Percentiles rank a stretch among this genome's conserved stretches.
These are phyloP conservation scores for Monochamus alternatus DNA, from an alignment of 2,888 invertebrate species.

Conservation along the genomic window DNA sequence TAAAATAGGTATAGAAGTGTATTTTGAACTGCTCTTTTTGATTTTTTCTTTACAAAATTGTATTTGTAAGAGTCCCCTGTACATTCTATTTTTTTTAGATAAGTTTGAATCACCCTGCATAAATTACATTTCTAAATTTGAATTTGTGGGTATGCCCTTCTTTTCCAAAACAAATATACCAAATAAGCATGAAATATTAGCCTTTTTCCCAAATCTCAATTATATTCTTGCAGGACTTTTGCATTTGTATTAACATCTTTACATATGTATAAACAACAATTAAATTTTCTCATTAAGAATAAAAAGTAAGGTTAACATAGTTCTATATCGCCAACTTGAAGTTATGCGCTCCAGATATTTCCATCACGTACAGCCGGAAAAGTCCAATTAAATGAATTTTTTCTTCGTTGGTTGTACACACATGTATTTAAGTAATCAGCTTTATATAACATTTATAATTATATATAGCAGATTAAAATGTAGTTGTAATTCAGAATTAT, in stretches of 20 bases:
- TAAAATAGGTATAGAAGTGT: too few species aligned
- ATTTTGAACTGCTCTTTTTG: too few species aligned
- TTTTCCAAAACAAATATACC: too few species aligned
- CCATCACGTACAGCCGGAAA: constrained; percentile 23
- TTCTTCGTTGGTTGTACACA: constrained; percentile 1
- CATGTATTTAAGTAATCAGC: constrained; percentile 5
- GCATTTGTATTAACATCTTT: background rate
- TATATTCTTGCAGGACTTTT: too few species aligned
- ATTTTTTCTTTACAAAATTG: too few species aligned
- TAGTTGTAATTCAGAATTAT: background rate
- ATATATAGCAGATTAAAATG: background rate
- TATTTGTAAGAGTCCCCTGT: too few species aligned
- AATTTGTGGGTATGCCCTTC: too few species aligned
- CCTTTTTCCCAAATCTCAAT: too few species aligned
- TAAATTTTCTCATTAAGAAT: background rate
- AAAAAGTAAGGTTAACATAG: constrained; percentile 6
- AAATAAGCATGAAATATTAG: too few species aligned
- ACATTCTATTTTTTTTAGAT: too few species aligned
- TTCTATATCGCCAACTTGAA: constrained; percentile 13
- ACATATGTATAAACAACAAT: background rate
- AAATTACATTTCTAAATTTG: too few species aligned
- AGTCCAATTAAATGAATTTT: constrained; percentile 22
- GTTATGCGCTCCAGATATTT: constrained; percentile 28
- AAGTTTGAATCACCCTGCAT: too few species aligned
- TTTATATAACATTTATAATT: constrained; percentile 19